Evolutionary conservation across 2,888 invertebrate genomes (phyloP), one percentile per base, ranked within the genome.

Genomic region (Apamea monoglypha): DNA sequence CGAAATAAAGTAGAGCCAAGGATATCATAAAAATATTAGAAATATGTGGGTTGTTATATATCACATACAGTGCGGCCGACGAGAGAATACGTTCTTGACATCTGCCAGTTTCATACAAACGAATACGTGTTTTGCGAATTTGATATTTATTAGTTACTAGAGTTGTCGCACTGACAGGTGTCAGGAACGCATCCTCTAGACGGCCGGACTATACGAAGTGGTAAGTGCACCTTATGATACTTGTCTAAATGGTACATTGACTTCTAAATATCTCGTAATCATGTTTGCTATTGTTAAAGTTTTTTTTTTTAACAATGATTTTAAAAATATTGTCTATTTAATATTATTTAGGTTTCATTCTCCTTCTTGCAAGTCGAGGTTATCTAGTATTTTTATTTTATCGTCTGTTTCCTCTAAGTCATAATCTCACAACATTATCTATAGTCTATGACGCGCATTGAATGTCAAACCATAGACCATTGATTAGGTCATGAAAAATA

Each of bases 401-500:
- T 68, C 29, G 53, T 70, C 32, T 81, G 74, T 87, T 87, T 87
- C 86, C 86, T 86, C 81, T 59, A 69, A 84, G 47, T 84, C 61
- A 71, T 84, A 87, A 86, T 84, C 74, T 74, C 32, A 64, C n/a
- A 44, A 69, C 32, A 78, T 84, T 78, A 78, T 86, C 44, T 76
- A 66, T 53, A 71, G 72, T 63, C 61, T 64, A 68, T 56, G 77
- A 68, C 44, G 63, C 61, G 50, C 63, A 71, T n/a, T 80, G 73
- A 80, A 85, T 74, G 72, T 80, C 63, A 70, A 76, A 87, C 71
- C 74, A 71, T 74, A 69, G 16, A 64, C 64, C 64, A 87, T 72
- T 74, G 74, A 77, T 76, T 85, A 77, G 76, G 68, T 85, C 66
- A 87, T 87, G 85, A 87, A 87, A 84, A 81, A 76, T 74, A 74